Evolutionary conservation across 2,888 invertebrate genomes (phyloP).

Genomic region (Cylloceria caligata): DNA sequence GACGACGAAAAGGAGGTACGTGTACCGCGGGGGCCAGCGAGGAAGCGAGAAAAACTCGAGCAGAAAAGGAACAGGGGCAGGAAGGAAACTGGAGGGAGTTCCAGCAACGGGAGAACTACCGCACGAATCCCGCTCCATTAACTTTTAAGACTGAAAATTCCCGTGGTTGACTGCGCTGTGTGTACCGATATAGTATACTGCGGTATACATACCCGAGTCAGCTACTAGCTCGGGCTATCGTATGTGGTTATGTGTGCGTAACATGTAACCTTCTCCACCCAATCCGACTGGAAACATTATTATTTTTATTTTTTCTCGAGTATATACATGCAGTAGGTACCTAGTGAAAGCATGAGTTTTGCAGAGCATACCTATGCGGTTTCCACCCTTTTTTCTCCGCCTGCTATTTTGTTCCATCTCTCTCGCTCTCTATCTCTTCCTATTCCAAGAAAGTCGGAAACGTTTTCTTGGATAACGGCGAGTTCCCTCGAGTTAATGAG

Average conservation of each 20-base stretch:
- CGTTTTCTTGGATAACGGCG: conserved; percentile 44
- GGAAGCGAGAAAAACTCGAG: conserved; percentile 20
- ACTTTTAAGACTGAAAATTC: conserved; percentile 66
- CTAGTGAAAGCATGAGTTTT: conserved; percentile 18
- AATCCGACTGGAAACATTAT: conserved; percentile 37
- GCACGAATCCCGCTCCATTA: conserved; percentile 64
- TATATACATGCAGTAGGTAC: conserved; percentile 5
- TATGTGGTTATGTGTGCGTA: conserved; percentile 47
- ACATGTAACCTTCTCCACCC: not conserved
- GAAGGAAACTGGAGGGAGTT: conserved; percentile 54
- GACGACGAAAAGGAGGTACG: conserved; percentile 19
- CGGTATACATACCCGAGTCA: conserved; percentile 44
- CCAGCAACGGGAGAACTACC: conserved; percentile 57
- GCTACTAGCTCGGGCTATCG: conserved; percentile 32
- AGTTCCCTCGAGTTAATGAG: conserved; percentile 57
- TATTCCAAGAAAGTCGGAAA: too few species aligned
- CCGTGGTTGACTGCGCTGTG: conserved; percentile 41
- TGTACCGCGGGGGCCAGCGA: not conserved
- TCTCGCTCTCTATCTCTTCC: too few species aligned
- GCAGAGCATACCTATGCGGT: not conserved
- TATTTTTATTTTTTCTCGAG: conserved; percentile 56
- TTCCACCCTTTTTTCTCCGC: conserved; percentile 38
- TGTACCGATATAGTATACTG: conserved; percentile 22
- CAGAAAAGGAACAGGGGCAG: not conserved
- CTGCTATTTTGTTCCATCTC: too few species aligned